Percentiles rank a stretch among this genome's conserved stretches.
Conservation (phyloP, 2,113 vertebrate genomes). For the Trachemys scripta region DNA sequence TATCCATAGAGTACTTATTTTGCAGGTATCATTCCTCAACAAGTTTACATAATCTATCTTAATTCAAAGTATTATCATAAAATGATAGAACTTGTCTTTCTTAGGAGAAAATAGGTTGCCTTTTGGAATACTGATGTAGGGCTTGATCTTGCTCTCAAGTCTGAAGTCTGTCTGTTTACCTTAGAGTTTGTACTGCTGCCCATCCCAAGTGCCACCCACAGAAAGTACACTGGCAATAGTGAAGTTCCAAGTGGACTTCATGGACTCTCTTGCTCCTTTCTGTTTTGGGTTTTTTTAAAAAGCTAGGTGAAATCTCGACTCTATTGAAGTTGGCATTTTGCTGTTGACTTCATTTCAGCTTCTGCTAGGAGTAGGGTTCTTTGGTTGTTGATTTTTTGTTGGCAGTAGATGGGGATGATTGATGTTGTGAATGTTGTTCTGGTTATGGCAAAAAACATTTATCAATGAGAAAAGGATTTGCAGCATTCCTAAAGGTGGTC, state of each 20-base stretch:
- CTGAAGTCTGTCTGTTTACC: neutral
- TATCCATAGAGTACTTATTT: constrained; percentile 26
- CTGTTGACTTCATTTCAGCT: neutral
- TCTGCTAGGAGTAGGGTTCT: neutral
- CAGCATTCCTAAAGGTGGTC: neutral
- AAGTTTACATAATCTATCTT: constrained; percentile 18
- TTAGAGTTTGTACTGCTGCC: neutral
- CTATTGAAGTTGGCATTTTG: neutral
- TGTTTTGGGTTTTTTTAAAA: neutral
- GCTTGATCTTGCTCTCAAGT: neutral
- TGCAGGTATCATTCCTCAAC: constrained; percentile 38
- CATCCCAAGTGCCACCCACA: neutral
- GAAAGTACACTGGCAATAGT: neutral
- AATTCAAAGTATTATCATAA: neutral
- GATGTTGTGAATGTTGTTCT: neutral
- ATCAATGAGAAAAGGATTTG: neutral
- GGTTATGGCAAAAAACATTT: neutral
- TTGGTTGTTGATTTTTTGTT: neutral
- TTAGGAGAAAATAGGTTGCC: neutral
- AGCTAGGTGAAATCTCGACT: neutral
- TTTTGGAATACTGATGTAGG: neutral
- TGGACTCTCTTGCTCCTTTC: neutral
- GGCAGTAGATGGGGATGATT: neutral
- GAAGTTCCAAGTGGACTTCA: neutral
- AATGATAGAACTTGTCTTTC: constrained; percentile 2